Conservation (phyloP, 1,140 invertebrate species). For the Drosophila navojoa region DNA sequence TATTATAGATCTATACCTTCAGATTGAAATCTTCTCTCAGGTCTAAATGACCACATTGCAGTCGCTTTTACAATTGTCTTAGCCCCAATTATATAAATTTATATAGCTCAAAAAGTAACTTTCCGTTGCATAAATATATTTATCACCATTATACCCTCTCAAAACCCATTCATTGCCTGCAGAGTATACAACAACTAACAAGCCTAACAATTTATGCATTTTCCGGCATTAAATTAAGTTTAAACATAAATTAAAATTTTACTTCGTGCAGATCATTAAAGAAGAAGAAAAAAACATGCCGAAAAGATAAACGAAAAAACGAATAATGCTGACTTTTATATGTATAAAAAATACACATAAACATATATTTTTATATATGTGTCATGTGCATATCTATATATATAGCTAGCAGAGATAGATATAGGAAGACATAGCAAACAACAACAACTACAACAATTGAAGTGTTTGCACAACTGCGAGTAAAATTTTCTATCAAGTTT, state of each 20-base stretch:
- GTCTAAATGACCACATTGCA: no score
- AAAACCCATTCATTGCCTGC: neutral
- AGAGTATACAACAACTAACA: constrained; percentile 9
- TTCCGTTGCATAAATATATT: no score
- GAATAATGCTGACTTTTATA: constrained; percentile 2
- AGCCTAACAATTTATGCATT: constrained; percentile 61
- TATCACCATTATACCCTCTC: neutral
- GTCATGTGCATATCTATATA: neutral
- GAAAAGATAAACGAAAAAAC: constrained; percentile 29
- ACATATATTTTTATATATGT: neutral
- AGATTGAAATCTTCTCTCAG: no score
- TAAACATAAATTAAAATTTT: constrained; percentile 82
- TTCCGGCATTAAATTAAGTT: constrained; percentile 81
- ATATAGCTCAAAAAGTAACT: no score
- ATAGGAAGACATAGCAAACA: constrained; percentile 19
- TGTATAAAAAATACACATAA: neutral
- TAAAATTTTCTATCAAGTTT: constrained; percentile 32
- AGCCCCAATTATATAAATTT: no score
- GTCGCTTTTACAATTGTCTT: no score
- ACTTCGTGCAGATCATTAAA: constrained; percentile 80
- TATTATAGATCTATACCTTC: no score
- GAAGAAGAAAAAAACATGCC: constrained; percentile 17
- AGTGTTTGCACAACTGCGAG: constrained; percentile 33
- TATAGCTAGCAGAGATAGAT: constrained; percentile 14
- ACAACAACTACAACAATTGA: constrained; percentile 32